Evolutionary conservation across 2,888 invertebrate genomes (phyloP).

Genomic region (Aproaerema taeniolella): DNA sequence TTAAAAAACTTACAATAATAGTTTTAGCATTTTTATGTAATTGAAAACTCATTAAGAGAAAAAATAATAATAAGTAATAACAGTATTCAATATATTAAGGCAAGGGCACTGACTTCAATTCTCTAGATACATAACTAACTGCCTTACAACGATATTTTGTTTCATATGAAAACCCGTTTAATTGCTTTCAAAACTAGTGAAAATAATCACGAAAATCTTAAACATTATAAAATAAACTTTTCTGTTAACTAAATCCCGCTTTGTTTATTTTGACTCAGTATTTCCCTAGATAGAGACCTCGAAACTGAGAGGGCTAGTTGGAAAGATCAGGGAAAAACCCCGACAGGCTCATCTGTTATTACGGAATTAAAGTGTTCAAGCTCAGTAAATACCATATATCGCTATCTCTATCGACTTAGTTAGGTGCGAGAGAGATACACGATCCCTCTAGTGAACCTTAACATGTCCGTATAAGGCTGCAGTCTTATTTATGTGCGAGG

Average conservation of each 20-base stretch:
- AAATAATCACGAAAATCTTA: too few species aligned
- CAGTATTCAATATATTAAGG: too few species aligned
- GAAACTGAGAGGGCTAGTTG: conserved; percentile 14
- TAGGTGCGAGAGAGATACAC: conserved; percentile 34
- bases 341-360: conserved; percentile 34
- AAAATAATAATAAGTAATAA: too few species aligned
- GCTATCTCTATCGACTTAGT: conserved; percentile 39
- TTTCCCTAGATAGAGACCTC: conserved; percentile 12
- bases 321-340: conserved; percentile 27
- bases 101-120: too few species aligned
- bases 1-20: too few species aligned
- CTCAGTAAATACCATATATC: conserved; percentile 40
- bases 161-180: too few species aligned
- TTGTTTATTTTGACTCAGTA: background rate
- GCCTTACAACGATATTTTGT: too few species aligned
- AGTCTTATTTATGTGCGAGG: conserved; percentile 54
- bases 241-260: background rate
- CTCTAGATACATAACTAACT: too few species aligned
- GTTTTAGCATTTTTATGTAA: too few species aligned
- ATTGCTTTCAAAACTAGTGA: too few species aligned
- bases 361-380: conserved; percentile 39
- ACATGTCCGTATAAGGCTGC: conserved; percentile 37
- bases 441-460: conserved; percentile 42
- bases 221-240: too few species aligned
- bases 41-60: too few species aligned